A percentile compares a stretch with the other conserved stretches of the same genome.
phyloP scores from a whole-genome alignment of 1,140 invertebrate genomes.

The Drosophila pseudoananassae region DNA sequence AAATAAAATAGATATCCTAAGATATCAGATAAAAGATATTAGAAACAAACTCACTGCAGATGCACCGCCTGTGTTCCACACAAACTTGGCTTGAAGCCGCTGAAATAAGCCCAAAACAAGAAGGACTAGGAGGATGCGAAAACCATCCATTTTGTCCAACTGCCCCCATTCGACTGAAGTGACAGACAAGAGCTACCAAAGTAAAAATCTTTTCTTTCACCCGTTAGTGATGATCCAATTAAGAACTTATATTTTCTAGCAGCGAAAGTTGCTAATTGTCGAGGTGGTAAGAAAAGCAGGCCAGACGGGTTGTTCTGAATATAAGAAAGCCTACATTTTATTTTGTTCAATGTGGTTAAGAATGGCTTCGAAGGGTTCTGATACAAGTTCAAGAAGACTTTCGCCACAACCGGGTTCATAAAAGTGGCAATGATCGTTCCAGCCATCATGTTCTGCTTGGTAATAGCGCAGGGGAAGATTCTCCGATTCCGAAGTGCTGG shows the following conservation, averaged over 20 bases:
- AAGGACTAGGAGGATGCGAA: conserved; percentile 2
- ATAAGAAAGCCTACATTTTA: conserved; percentile 47
- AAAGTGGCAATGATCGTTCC: conserved; percentile 75
- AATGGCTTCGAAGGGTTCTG: conserved; percentile 62
- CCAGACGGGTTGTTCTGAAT: conserved; percentile 21
- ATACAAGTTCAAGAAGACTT: conserved; percentile 70
- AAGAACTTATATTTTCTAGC: conserved; percentile 28
- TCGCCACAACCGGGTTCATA: conserved; percentile 78
- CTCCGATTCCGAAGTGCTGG: conserved; percentile 86
- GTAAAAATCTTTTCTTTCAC: conserved; percentile 22
- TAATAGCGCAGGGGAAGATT: conserved; percentile 85
- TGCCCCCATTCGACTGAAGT: conserved; percentile 15
- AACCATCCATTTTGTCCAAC: conserved; percentile 21
- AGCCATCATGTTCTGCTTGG: conserved; percentile 85
- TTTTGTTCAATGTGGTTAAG: conserved; percentile 43
- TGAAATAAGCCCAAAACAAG: conserved; percentile 9
- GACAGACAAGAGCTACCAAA: not conserved
- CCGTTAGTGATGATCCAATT: conserved; percentile 49
- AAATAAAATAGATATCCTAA: not conserved
- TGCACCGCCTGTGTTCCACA: conserved; percentile 58
- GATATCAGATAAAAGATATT: not conserved
- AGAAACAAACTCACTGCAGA: conserved; percentile 31
- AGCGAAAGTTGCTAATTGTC: conserved; percentile 73
- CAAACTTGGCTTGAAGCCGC: conserved; percentile 18
- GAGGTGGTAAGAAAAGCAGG: conserved; percentile 32